phyloP scores from a whole-genome alignment of 2,797 vertebrate genomes.

The Leucoraja ocellata region DNA sequence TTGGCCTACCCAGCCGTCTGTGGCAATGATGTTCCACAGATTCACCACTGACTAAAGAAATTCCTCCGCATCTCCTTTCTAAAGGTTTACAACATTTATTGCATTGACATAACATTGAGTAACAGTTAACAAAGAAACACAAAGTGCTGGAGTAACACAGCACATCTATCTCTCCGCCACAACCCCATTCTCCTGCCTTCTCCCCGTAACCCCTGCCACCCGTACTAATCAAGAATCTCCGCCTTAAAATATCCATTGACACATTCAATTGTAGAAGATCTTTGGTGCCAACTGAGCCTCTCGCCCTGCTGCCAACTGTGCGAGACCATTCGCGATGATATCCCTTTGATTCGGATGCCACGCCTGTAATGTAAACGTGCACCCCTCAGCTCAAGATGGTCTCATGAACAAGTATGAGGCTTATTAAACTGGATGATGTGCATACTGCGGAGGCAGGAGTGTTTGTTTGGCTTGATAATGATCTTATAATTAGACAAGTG shows the following conservation, averaged over 20 bases:
- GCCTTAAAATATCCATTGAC: neutral
- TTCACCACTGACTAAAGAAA: too few species aligned
- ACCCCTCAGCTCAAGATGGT: neutral
- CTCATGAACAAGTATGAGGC: neutral
- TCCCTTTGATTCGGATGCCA: neutral
- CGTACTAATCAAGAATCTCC: too few species aligned
- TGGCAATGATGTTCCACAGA: too few species aligned
- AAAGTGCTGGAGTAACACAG: too few species aligned
- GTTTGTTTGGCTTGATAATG: slow-evolving; percentile 28
- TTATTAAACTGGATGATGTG: slow-evolving; percentile 9
- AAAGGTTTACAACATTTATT: too few species aligned
- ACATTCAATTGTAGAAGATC: neutral
- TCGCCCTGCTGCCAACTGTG: neutral
- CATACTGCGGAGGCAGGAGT: neutral
- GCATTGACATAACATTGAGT: too few species aligned
- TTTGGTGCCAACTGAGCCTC: neutral
- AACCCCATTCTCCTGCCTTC: too few species aligned
- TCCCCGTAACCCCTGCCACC: too few species aligned
- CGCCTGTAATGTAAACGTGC: neutral
- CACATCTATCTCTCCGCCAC: too few species aligned
- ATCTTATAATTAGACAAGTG: slow-evolving; percentile 33
- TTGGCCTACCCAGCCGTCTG: too few species aligned
- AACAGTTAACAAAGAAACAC: too few species aligned
- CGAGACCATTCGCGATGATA: neutral
- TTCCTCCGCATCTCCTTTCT: too few species aligned